Evolutionary conservation across 2,797 vertebrate species (phyloP), one percentile per base, ranked within the genome.

Genomic region (Apogon talboti): DNA sequence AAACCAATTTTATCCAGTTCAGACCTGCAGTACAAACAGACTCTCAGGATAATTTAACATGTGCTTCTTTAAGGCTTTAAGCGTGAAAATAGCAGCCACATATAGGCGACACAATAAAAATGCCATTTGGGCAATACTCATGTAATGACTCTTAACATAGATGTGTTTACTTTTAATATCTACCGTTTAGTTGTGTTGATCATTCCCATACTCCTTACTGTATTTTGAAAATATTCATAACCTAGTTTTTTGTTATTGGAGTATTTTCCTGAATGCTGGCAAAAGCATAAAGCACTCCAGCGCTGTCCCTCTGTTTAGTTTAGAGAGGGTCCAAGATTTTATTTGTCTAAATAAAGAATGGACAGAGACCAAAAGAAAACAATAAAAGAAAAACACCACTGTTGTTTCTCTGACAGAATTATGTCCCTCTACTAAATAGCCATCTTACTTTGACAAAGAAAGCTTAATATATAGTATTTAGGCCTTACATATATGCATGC

Each of bases 21-120:
- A 74, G 41, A 73, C 48, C 62, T 78, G 61, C 64, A 59, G 59
- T 38, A 72, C 33, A 1, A 77, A 66, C 46, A 79, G 58, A 63
- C 41, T 37, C 54, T 45, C 21, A 24, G 56, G 46, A 75, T 55
- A 63, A 41, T 40, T 28, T 71, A 79, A 65, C 76, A 80, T 74
- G 53, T 78, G 65, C 50, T 59, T 55, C 62, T 35, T 35, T 35
- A 35, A 35, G 8, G 33, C 60, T 38, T 72, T 66, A 44, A 77
- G 51, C 46, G 15, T 46, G 47, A 71, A 75, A 81, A 57, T 41
- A 56, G 12, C 61, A 54, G 67, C 74, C 67, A 42, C 14, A 55
- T 58, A 37, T 10, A 50, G 61, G 50, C 28, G 48, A 41, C 2
- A 10, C 1, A 35, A 35, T 30, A 35, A 35, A 8, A 8, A 35